Percentiles rank a stretch among this genome's conserved stretches.
Evolutionary conservation across 2,888 invertebrate genomes (phyloP).

Genomic region (Sesia apiformis): DNA sequence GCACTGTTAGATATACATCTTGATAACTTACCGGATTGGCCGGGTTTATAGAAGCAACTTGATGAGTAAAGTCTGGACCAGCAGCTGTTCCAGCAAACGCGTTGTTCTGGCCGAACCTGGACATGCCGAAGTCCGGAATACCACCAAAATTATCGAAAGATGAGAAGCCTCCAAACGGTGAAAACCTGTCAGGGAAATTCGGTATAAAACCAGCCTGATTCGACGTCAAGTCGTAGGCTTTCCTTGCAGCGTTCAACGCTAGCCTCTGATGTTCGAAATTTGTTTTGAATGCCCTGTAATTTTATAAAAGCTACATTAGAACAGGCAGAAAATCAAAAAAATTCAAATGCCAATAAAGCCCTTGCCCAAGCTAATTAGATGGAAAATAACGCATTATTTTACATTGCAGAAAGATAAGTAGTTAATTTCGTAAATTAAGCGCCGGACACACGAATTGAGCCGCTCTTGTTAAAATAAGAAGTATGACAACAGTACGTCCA

Average conservation of each 20-base stretch:
- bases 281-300: slow-evolving; percentile 49
- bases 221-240: slow-evolving; percentile 54
- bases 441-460: too few relatives aligned
- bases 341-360: neutral
- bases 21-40: slow-evolving; percentile 71
- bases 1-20: neutral
- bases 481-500: too few relatives aligned
- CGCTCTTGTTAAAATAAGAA: too few relatives aligned
- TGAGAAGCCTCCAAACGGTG: slow-evolving; percentile 19
- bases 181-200: slow-evolving; percentile 46
- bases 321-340: slow-evolving; percentile 1
- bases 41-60: slow-evolving; percentile 75
- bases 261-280: slow-evolving; percentile 43
- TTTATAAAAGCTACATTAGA: slow-evolving; percentile 13
- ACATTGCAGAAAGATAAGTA: too few relatives aligned
- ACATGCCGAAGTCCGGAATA: slow-evolving; percentile 6
- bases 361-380: neutral
- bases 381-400: neutral
- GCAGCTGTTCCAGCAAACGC: slow-evolving; percentile 72
- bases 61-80: slow-evolving; percentile 70
- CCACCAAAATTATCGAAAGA: slow-evolving; percentile 15
- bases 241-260: slow-evolving; percentile 50
- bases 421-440: too few relatives aligned
- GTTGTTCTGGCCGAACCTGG: slow-evolving; percentile 23
- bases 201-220: slow-evolving; percentile 39